Evolutionary conservation across 1,140 invertebrate genomes (phyloP).

Genomic region (Potamilus streckersoni): DNA sequence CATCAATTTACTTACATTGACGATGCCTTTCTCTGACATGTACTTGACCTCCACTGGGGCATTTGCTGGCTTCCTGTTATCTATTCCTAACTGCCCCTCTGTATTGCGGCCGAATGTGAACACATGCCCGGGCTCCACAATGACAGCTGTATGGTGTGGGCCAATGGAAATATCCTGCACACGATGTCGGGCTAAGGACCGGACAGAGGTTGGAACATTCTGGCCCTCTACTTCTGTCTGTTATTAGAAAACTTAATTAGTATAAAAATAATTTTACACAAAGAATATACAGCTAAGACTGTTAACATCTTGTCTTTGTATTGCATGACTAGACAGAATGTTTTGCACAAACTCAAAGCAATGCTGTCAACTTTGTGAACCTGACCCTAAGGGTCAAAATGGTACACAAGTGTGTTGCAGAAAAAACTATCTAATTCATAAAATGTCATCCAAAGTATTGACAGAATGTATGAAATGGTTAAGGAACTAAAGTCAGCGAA

Average conservation of each 20-base stretch:
- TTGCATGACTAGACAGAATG: too few species aligned
- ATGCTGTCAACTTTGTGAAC: too few species aligned
- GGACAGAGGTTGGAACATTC: constrained; percentile 67
- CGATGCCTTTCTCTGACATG: constrained; percentile 71
- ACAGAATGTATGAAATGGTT: too few species aligned
- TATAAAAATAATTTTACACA: too few species aligned
- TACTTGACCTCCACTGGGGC: constrained; percentile 72
- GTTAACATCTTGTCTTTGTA: too few species aligned
- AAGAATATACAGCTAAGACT: too few species aligned
- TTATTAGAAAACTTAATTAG: background rate
- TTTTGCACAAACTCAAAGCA: too few species aligned
- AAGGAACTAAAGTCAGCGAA: too few species aligned
- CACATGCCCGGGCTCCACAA: constrained; percentile 77
- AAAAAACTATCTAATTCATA: too few species aligned
- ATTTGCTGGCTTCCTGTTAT: constrained; percentile 64
- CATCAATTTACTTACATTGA: constrained; percentile 56
- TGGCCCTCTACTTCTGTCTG: constrained; percentile 70
- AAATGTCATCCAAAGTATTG: too few species aligned
- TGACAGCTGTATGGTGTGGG: constrained; percentile 72
- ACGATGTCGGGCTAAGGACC: constrained; percentile 62
- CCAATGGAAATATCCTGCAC: constrained; percentile 74
- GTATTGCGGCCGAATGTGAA: constrained; percentile 77
- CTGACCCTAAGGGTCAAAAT: too few species aligned
- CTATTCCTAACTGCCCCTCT: constrained; percentile 74
- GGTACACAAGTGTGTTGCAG: too few species aligned